Base-by-base conservation (phyloP, 2,888 invertebrate genomes). In the Rutpela maculata region DNA sequence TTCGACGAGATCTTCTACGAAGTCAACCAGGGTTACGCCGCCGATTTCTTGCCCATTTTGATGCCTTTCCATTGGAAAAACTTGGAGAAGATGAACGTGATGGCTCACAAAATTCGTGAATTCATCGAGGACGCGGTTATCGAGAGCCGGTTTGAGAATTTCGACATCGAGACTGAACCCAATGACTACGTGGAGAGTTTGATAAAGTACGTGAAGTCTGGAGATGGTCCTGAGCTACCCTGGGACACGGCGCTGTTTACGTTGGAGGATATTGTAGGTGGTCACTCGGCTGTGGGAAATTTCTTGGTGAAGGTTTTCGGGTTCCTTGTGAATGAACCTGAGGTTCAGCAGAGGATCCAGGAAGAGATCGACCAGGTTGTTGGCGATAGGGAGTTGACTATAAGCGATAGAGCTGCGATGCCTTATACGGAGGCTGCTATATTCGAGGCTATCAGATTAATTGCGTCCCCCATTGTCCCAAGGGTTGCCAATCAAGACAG, bases 381-480 rank as follows among this genome's bases (percentile, higher is more conserved):
- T 3, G 86, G 86, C 0, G 81, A 85, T 7, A 84, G 87, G 67
- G 74, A 79, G 11, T 84, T 89, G n/a, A 84, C 82, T 10, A 86
- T 90, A 59, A 84, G 85, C 19, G 91, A 93, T 84, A 89, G 92
- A 75, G 87, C 87, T 43, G 82, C 85, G 0, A 90, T 94, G 91
- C 92, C 93, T 0, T 93, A 93, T 85, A 92, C 92, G 0, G 93
- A 93, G 85, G 92, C 93, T 0, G 90, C 92, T 7, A 90, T 94
- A 68, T 90, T 92, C 82, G 94, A 94, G 87, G 91, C 93, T 0
- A 90, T 94, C n/a, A 89, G 94, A 73, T 85, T 93, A 65, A 92
- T 93, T 74, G 91, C 93, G 6, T 94, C 94, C 15, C 94, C 94
- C 0, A 94, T 94, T 71, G 93, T 94, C 0, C 94, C 94, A 0